Conservation (phyloP, 2,113 vertebrate genomes). For the Octodon degus region DNA sequence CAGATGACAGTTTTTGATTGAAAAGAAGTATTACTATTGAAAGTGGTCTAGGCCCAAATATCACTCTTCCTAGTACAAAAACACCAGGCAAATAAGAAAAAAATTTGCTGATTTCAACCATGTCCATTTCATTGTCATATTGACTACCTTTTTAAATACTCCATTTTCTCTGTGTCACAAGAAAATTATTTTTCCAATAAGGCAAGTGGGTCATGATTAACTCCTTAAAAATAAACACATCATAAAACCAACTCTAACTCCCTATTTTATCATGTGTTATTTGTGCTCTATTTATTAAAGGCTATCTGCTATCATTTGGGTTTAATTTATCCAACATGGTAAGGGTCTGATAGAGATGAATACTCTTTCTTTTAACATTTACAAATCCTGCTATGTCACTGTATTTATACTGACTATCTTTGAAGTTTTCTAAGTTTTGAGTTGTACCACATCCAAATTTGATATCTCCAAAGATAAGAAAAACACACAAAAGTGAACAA, state of each 20-base stretch:
- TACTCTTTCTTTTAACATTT: background rate
- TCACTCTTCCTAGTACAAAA: conserved; percentile 47
- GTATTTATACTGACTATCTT: conserved; percentile 25
- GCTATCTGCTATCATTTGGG: conserved; percentile 6
- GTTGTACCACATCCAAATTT: background rate
- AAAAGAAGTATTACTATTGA: conserved; percentile 40
- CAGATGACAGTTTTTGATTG: background rate
- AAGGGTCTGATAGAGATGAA: conserved; percentile 35
- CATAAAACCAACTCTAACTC: conserved; percentile 53
- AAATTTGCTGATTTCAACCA: conserved; percentile 56
- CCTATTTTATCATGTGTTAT: conserved; percentile 63
- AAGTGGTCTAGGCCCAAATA: conserved; percentile 16
- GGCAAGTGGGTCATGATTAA: conserved; percentile 72
- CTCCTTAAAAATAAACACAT: conserved; percentile 56
- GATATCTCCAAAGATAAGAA: background rate
- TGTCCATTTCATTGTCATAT: conserved; percentile 53
- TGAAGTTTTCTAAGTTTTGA: conserved; percentile 21
- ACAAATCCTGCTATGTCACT: background rate
- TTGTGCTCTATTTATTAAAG: conserved; percentile 68
- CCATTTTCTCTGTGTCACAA: conserved; percentile 44
- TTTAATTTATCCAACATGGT: conserved; percentile 26
- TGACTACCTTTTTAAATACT: conserved; percentile 66
- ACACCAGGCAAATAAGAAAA: conserved; percentile 61
- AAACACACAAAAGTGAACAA: background rate
- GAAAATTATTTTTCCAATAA: conserved; percentile 68